phyloP scores from a whole-genome alignment of 2,113 vertebrate genomes.

The Coryphaenoides rupestris region DNA sequence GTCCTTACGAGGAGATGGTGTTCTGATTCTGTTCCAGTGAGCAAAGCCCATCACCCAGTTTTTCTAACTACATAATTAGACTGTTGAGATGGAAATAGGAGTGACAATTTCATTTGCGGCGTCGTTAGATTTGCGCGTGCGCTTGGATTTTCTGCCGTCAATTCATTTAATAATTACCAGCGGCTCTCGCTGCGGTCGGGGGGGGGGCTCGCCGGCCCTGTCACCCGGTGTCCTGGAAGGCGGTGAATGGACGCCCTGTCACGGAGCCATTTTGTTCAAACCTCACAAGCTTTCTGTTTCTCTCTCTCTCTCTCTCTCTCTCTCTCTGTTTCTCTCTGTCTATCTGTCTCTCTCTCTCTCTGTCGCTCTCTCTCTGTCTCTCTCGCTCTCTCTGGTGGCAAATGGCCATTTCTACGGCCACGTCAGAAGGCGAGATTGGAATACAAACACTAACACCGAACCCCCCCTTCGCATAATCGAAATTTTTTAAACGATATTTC shows the following conservation, averaged over 20 bases:
- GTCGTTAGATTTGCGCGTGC: slow-evolving; percentile 58
- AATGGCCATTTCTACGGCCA: slow-evolving; percentile 16
- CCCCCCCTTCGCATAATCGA: too few species aligned
- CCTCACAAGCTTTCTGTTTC: neutral
- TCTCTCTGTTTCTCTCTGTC: slow-evolving; percentile 9
- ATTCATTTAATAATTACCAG: slow-evolving; percentile 67
- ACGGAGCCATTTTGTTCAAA: slow-evolving; percentile 37
- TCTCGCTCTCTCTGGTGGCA: slow-evolving; percentile 10
- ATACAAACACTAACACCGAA: neutral
- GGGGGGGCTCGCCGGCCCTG: slow-evolving; percentile 30
- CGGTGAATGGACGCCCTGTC: slow-evolving; percentile 27
- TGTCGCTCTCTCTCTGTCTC: neutral
- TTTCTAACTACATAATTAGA: slow-evolving; percentile 53
- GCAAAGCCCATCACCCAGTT: slow-evolving; percentile 41
- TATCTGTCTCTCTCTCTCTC: slow-evolving; percentile 1
- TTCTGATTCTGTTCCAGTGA: slow-evolving; percentile 41
- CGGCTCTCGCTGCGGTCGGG: slow-evolving; percentile 39
- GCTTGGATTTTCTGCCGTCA: slow-evolving; percentile 52
- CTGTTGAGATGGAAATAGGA: slow-evolving; percentile 47
- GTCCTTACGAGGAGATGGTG: slow-evolving; percentile 18
- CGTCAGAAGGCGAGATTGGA: slow-evolving; percentile 14
- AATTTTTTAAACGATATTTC: slow-evolving; percentile 58
- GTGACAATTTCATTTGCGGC: slow-evolving; percentile 58
- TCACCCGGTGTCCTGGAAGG: slow-evolving; percentile 39
- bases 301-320: slow-evolving; percentile 8